Conservation (phyloP, 2,888 invertebrate species). For the Amiota communis region DNA sequence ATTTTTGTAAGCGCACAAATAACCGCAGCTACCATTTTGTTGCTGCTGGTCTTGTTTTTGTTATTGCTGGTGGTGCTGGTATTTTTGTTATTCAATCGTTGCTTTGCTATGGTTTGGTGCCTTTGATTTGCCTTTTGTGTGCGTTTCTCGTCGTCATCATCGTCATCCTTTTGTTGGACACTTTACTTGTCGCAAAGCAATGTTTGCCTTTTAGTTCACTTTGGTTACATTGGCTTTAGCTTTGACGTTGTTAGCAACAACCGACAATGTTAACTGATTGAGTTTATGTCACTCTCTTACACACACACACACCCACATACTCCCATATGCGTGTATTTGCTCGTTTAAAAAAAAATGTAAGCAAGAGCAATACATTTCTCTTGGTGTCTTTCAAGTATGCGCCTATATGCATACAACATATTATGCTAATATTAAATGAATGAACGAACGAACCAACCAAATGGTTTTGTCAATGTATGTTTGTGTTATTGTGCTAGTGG, state of each 20-base stretch:
- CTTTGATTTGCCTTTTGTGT: not conserved
- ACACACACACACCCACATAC: slow-evolving; percentile 26
- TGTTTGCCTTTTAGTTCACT: not conserved
- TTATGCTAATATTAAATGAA: slow-evolving; percentile 62
- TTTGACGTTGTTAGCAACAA: slow-evolving; percentile 20
- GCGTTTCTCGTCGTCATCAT: not conserved
- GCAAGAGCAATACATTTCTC: not conserved
- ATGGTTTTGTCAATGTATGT: not conserved
- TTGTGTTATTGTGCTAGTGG: slow-evolving; percentile 56
- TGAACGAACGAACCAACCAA: not conserved
- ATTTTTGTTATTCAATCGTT: not conserved
- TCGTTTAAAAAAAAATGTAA: slow-evolving; percentile 7
- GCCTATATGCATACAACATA: slow-evolving; percentile 40
- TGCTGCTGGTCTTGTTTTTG: too few relatives aligned
- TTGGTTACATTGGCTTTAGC: slow-evolving; percentile 27
- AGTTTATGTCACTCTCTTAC: slow-evolving; percentile 35
- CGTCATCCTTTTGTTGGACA: slow-evolving; percentile 28
- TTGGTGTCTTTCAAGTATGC: slow-evolving; percentile 30
- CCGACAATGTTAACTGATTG: not conserved
- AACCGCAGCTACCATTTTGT: too few relatives aligned
- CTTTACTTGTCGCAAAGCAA: not conserved
- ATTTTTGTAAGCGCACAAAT: too few relatives aligned
- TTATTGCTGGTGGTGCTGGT: too few relatives aligned
- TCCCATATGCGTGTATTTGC: not conserved
- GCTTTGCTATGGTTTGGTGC: slow-evolving; percentile 2